Evolutionary conservation across 1,140 invertebrate genomes (phyloP), one percentile per base, ranked within the genome.

Genomic region (Drosophila kohkoa): DNA sequence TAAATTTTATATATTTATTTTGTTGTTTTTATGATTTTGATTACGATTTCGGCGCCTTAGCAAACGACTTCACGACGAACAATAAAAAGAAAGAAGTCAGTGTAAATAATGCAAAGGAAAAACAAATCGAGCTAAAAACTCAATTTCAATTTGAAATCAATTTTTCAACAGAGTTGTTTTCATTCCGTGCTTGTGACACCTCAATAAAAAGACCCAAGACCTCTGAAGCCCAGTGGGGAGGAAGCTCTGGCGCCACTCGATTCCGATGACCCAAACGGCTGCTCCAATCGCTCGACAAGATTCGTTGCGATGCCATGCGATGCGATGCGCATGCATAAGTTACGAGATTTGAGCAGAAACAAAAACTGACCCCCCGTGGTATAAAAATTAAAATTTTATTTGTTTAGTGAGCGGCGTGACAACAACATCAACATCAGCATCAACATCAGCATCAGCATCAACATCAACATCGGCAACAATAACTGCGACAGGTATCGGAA

Each of bases 361-460:
- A 57, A 75, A 76, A 72, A 76, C 46, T 71, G 77, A 89, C 83
- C 83, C 74, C 83, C 83, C 75, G 83, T 75, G 74, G 85, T 67
- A 68, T 67, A 66, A 81, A 89, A 85, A 89, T 88, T 88, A 89
- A 88, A 85, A 89, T 89, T 88, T 83, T 83, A 89, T 88, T 88
- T 88, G 81, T 89, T 88, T 89, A 83, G 77, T 77, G 46, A 81
- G 52, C 79, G 64, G 58, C 66, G 64, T 80, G 73, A 86, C 82
- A 82, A 65, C 74, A 73, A 65, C 48, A 78, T 60, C 30, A 69
- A 28, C 67, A 82, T 60, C 41, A 75, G 45, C 5, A 60, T 55
- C n/a, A 46, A 28, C n/a, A 62, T 4, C 13, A 49, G 41, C 68
- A 82, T 60, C 51, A 51, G 35, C 2, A 54, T 55, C n/a, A n/a